Conservation (phyloP, 2,888 invertebrate genomes). For the Venustoraphidia nigricollis region DNA sequence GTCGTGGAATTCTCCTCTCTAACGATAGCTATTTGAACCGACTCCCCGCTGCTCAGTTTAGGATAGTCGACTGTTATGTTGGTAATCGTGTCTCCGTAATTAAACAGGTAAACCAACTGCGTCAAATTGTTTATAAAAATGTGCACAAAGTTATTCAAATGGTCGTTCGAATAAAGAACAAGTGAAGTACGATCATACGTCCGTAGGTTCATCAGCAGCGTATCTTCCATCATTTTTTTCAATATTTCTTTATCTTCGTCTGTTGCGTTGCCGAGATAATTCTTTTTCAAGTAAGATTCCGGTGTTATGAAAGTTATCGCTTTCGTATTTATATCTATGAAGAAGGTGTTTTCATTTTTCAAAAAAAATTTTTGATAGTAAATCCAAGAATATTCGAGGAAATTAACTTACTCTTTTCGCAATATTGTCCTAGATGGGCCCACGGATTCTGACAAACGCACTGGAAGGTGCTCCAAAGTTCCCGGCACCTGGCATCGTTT, state of each 20-base stretch:
- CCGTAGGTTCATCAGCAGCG: constrained; percentile 75
- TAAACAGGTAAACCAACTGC: constrained; percentile 71
- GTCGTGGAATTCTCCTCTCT: constrained; percentile 56
- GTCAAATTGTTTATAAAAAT: constrained; percentile 67
- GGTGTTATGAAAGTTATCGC: constrained; percentile 75
- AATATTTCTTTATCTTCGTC: constrained; percentile 41
- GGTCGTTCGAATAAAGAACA: constrained; percentile 82
- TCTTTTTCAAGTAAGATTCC: constrained; percentile 65
- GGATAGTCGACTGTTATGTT: constrained; percentile 63
- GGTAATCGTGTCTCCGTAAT: constrained; percentile 62
- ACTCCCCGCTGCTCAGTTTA: constrained; percentile 63
- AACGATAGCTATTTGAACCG: constrained; percentile 77
- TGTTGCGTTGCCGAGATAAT: constrained; percentile 50
- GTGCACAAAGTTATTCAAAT: constrained; percentile 85
- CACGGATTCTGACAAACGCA: constrained; percentile 86
- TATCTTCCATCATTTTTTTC: constrained; percentile 60
- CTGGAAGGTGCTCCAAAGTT: constrained; percentile 82
- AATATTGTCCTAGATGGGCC: constrained; percentile 81
- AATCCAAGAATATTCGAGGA: neutral
- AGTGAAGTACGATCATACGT: constrained; percentile 72
- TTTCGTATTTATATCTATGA: constrained; percentile 76
- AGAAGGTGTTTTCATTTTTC: constrained; percentile 1
- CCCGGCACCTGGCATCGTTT: constrained; percentile 80
- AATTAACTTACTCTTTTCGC: constrained; percentile 67
- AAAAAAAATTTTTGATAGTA: constrained; percentile 7